phyloP scores from a whole-genome alignment of 2,888 invertebrate genomes.

The Euzetes globulus region DNA sequence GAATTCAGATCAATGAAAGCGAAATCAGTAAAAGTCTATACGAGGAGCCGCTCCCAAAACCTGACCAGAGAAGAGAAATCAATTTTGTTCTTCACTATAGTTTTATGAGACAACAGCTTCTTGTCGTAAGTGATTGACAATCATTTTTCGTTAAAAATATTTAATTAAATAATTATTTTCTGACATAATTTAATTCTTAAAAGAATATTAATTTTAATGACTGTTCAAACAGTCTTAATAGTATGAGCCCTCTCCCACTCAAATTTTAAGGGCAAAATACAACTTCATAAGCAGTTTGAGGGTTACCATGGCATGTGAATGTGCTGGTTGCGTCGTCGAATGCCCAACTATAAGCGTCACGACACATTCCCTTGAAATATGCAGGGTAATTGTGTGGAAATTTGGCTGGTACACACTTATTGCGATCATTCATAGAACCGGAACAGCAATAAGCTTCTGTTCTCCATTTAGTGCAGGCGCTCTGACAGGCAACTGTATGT shows the following conservation, averaged over 20 bases:
- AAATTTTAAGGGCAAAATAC: constrained; percentile 20
- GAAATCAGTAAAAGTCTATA: constrained; percentile 39
- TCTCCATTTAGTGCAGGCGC: constrained; percentile 51
- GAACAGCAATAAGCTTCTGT: constrained; percentile 52
- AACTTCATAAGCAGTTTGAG: background rate
- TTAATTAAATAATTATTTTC: background rate
- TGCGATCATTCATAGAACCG: constrained; percentile 47
- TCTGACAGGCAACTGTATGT: constrained; percentile 49
- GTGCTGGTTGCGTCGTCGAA: constrained; percentile 53
- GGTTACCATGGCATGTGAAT: constrained; percentile 48
- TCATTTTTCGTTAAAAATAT: background rate
- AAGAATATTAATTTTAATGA: too few species aligned
- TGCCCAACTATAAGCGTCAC: constrained; percentile 54
- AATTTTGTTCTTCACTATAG: constrained; percentile 39
- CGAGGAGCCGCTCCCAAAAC: constrained; percentile 19
- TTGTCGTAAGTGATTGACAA: constrained; percentile 30
- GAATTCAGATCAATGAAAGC: constrained; percentile 36
- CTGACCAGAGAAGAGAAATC: constrained; percentile 34
- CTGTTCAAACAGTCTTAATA: too few species aligned
- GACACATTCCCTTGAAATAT: constrained; percentile 51
- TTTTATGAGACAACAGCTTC: constrained; percentile 37
- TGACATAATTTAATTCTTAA: too few species aligned
- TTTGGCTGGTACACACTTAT: constrained; percentile 46
- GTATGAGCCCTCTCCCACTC: too few species aligned
- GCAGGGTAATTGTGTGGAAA: constrained; percentile 47